Conservation (phyloP, 2,113 vertebrate genomes). For the Takifugu flavidus region DNA sequence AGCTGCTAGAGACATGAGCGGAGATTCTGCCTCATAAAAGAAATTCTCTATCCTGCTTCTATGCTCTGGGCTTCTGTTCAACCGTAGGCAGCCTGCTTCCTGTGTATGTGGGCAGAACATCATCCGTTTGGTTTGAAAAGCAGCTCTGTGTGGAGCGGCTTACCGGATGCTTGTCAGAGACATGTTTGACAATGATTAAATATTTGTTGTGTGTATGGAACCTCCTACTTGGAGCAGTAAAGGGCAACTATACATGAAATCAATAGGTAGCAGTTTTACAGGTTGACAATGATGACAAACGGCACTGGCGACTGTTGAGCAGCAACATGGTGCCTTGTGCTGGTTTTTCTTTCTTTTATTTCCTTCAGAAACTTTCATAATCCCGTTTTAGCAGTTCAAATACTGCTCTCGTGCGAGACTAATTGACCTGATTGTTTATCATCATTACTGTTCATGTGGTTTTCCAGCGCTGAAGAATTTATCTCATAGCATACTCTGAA, state of each 20-base stretch:
- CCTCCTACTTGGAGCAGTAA: conserved; percentile 52
- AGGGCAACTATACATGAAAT: conserved; percentile 47
- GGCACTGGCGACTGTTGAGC: conserved; percentile 33
- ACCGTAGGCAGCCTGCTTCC: conserved; percentile 62
- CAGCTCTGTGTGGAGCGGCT: conserved; percentile 49
- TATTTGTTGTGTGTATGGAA: conserved; percentile 51
- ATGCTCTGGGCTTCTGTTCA: conserved; percentile 64
- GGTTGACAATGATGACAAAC: conserved; percentile 63
- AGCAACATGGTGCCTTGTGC: conserved; percentile 27
- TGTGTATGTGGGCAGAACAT: conserved; percentile 62
- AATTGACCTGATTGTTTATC: too few relatives aligned
- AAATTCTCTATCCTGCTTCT: conserved; percentile 48
- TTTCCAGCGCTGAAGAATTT: conserved; percentile 37
- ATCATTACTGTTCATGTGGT: conserved; percentile 33
- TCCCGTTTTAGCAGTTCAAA: conserved; percentile 27
- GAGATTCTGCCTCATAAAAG: conserved; percentile 54
- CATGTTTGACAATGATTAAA: conserved; percentile 69
- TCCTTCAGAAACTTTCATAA: background rate
- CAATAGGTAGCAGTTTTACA: conserved; percentile 54
- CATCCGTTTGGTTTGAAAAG: conserved; percentile 59
- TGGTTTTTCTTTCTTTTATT: background rate
- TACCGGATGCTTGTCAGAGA: conserved; percentile 54
- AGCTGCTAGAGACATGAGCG: conserved; percentile 39
- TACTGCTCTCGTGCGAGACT: background rate
- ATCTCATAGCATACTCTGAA: conserved; percentile 45